Evolutionary conservation across 2,888 invertebrate genomes (phyloP).

Genomic region (Thumatha senex): DNA sequence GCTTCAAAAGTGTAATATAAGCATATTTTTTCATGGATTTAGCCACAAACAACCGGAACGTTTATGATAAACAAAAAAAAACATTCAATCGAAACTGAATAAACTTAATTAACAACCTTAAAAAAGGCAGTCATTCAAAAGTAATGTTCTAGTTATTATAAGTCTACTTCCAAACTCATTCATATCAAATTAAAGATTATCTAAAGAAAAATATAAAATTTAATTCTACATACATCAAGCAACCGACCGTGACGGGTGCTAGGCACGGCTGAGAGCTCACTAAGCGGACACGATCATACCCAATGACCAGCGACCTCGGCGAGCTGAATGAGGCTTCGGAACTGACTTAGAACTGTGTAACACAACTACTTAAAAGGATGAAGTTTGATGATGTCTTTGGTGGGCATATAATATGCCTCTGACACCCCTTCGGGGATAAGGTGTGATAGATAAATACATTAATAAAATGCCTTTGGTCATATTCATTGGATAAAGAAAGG

Average conservation of each 20-base stretch:
- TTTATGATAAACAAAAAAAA: background rate
- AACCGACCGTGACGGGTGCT: slow-evolving; percentile 31
- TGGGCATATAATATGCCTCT: no score
- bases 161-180: slow-evolving; percentile 15
- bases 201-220: slow-evolving; percentile 36
- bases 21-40: background rate
- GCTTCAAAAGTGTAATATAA: background rate
- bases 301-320: slow-evolving; percentile 4
- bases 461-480: no score
- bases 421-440: no score
- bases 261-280: slow-evolving; percentile 13
- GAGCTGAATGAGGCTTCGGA: background rate
- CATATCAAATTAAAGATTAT: slow-evolving; percentile 27
- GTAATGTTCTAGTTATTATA: slow-evolving; percentile 7
- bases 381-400: no score
- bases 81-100: slow-evolving; percentile 1
- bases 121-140: slow-evolving; percentile 20
- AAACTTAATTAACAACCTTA: slow-evolving; percentile 11
- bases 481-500: no score
- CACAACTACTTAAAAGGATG: no score
- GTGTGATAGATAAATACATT: no score
- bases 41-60: slow-evolving; percentile 1
- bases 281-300: slow-evolving; percentile 1
- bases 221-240: slow-evolving; percentile 38
- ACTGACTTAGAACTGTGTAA: background rate